Evolutionary conservation across 1,140 invertebrate genomes (phyloP).

Genomic region (Anoplophora glabripennis): DNA sequence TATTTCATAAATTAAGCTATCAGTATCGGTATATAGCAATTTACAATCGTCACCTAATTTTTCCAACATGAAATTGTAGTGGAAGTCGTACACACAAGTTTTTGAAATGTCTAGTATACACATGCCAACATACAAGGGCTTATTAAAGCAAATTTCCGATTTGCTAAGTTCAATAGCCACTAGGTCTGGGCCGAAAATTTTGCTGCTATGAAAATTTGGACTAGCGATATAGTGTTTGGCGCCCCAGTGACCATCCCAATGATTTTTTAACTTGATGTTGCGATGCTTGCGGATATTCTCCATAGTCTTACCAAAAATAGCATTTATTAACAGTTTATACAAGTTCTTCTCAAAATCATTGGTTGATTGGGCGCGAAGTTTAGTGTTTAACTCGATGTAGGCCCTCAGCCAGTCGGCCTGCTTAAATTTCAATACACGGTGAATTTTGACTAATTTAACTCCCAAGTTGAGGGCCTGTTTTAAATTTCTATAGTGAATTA

Average conservation of each 20-base stretch:
- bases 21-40: slow-evolving; percentile 31
- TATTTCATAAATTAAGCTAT: slow-evolving; percentile 35
- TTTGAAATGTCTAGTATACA: slow-evolving; percentile 46
- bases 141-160: slow-evolving; percentile 45
- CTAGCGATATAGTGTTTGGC: slow-evolving; percentile 16
- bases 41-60: slow-evolving; percentile 24
- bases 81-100: slow-evolving; percentile 34
- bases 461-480: slow-evolving; percentile 52
- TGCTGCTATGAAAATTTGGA: slow-evolving; percentile 22
- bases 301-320: slow-evolving; percentile 51
- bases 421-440: slow-evolving; percentile 54
- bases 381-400: slow-evolving; percentile 51
- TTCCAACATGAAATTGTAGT: slow-evolving; percentile 34
- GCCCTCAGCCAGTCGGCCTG: slow-evolving; percentile 52
- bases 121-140: slow-evolving; percentile 50
- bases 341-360: slow-evolving; percentile 55
- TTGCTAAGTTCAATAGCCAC: slow-evolving; percentile 45
- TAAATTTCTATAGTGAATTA: slow-evolving; percentile 53
- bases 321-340: slow-evolving; percentile 52
- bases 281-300: slow-evolving; percentile 45
- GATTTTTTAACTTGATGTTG: slow-evolving; percentile 14
- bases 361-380: slow-evolving; percentile 34
- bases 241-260: slow-evolving; percentile 20
- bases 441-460: slow-evolving; percentile 51
- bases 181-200: slow-evolving; percentile 44